Base-by-base conservation (phyloP, 2,888 invertebrate genomes). In the Sarcophaga rosellei region DNA sequence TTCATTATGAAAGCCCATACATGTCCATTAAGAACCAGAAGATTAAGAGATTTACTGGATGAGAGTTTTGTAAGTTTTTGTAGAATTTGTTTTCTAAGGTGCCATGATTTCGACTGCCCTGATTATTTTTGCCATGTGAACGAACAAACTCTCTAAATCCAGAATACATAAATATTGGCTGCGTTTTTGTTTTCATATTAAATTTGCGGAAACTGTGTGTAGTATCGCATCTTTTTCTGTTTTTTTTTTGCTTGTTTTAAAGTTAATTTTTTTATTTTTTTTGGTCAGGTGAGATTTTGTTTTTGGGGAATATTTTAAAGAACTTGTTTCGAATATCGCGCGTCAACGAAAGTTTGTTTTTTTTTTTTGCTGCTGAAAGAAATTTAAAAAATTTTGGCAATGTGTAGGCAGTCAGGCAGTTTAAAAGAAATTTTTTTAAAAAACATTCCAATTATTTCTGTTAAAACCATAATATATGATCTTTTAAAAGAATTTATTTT, bases 191-290 rank as follows among this genome's bases (percentile, higher is more conserved):
- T 47, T 53, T 15, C 17, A 53, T 53, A 53, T 72, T 63, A 23
- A 78, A 47, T 45, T 78, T 69, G 70, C 78, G 78, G 70, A 78
- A 78, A 62, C 62, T 69, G 77, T 57, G n/a, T 70, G 59, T 74
- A 63, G 59, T 74, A 63, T 65, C 47, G 44, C 53, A 53, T 25
- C n/a, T 20, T 73, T 73, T 73, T 73, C 12, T 20, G 53, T 2
- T 53, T 53, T 1, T 17, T 68, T 12, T 20, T 68, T 20, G 15
- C 23, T 69, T 62, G 47, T 23, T 35, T 35, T 35, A 2, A 35
- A 35, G 35, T 35, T 10, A 35, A 10, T 35, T 35, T 35, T 6
- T 3, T 25, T 35, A 6, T 35, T 35, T 1, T 6, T 69, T 78
- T 78, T 53, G 20, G 62, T 53, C 69, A 78, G 70, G 69, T 78